Evolutionary conservation across 2,797 vertebrate species (phyloP).

Genomic region (Mormyrops boulengeri): DNA sequence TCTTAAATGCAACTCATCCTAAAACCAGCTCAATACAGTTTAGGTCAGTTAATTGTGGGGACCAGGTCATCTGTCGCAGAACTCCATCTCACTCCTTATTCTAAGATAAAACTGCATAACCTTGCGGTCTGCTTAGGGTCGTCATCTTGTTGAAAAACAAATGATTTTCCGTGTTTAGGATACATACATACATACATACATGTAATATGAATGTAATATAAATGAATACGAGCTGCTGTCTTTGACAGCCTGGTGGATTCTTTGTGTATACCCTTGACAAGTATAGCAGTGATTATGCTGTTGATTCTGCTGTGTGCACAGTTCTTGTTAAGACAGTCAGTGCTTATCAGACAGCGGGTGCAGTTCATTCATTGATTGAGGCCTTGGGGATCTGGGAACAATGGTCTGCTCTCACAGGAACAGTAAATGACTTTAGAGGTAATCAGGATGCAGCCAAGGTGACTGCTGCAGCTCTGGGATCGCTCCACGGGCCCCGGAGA

Average conservation of each 20-base stretch:
- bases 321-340: conserved; percentile 23
- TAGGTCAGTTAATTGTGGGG: not conserved
- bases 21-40: not conserved
- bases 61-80: not conserved
- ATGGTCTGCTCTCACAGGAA: conserved; percentile 20
- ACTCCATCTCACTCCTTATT: not conserved
- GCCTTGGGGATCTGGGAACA: conserved; percentile 35
- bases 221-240: not conserved
- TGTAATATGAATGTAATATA: not conserved
- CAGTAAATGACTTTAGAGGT: not conserved
- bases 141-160: not conserved
- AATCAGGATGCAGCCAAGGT: conserved; percentile 19
- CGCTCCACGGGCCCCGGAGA: conserved; percentile 34
- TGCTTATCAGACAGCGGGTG: conserved; percentile 34
- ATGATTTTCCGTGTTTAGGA: too few species aligned
- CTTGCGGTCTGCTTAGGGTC: not conserved
- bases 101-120: not conserved
- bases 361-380: conserved; percentile 29
- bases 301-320: conserved; percentile 25
- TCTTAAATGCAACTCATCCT: not conserved
- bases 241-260: not conserved
- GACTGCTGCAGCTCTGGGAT: conserved; percentile 42
- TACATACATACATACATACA: not conserved
- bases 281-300: not conserved
- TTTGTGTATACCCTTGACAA: conserved; percentile 28